Evolutionary conservation across 2,888 invertebrate species (phyloP), one percentile per base, ranked within the genome.

Genomic region (Hecatera dysodea): DNA sequence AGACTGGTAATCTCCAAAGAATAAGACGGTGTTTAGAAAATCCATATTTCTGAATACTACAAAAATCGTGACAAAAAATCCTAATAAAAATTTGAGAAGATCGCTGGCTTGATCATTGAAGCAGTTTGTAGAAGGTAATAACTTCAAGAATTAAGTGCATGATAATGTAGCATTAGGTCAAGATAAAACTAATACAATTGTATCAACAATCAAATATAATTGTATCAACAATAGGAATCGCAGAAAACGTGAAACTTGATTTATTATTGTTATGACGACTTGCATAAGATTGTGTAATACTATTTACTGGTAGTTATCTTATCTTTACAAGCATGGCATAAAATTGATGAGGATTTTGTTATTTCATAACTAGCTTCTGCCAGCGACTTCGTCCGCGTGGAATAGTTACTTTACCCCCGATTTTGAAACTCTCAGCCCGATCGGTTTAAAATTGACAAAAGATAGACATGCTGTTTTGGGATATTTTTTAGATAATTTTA

Each of bases 231-330:
- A 33, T 11, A n/a, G 17, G 1, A 48, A 11, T 36, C 36, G 17
- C 33, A 48, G 6, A 12, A 36, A 36, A 36, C 17, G 1, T 57
- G 22, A 1, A 19, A 39, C 22, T 9, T 33, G 12, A 29, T 73
- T 36, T 4, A 12, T 64, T 42, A 46, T 29, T 75, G 9, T 27
- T 36, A 1, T 48, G 4, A 36, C 15, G 4, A 24, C 15, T 60
- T 42, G 52, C 48, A 3, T 44, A 78, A 33, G 12, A 44, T 52
- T 74, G 39, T 56, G 52, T 63, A 59, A 63, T n/a, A 56, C 42
- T 46, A 11, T 57, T 60, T 9, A 39, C 39, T 39, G n/a, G n/a
- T n/a, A n/a, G n/a, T n/a, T 72, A 72, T 57, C 74, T 61, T 72
- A 74, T 57, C 50, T 39, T 8, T 22, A 33, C 17, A 33, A 72